Evolutionary conservation across 1,140 invertebrate genomes (phyloP), one percentile per base, ranked within the genome.

Genomic region (Drosophila nigrodunni): DNA sequence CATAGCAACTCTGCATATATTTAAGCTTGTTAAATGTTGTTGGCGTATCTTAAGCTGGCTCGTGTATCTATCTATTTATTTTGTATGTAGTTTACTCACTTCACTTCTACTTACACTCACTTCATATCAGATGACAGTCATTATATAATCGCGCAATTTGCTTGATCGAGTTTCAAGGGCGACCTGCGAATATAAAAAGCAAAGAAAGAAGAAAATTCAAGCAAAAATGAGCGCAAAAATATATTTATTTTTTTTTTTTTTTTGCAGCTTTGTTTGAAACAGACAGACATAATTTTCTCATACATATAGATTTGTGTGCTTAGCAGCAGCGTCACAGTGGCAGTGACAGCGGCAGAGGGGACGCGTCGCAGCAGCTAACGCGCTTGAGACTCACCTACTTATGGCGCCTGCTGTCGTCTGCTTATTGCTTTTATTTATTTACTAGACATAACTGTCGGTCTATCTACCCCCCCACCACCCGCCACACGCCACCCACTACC

Each of bases 401-500:
- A 76, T 52, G 73, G 41, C 54, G 72, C 41, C 67, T 39, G 68
- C 61, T 76, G 64, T 41, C 46, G 62, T 55, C 82, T 83, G 83
- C 77, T 87, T 87, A 88, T 87, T 83, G 83, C 80, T 87, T 87
- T 87, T 87, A 87, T 87, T 87, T 87, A 87, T 87, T 87, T 74
- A 87, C 83, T 86, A 81, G 81, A 85, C 81, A 85, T 83, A 77
- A 77, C 77, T 78, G 80, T 64, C 46, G 70, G 49, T 61, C 55
- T n/a, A 21, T 37, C 6, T 21, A n/a, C n/a, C 37, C 70, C 60
- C 18, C 39, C 4, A 37, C 35, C 13, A 7, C 37, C 25, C 8
- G 5, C 0, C 10, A 6, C 34, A 11, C 11, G 11, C 9, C 18
- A 8, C 34, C 6, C 49, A 10, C 55, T 35, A n/a, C n/a, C 30